phyloP scores from a whole-genome alignment of 2,888 invertebrate genomes.

The Koerneria pararmatus region DNA sequence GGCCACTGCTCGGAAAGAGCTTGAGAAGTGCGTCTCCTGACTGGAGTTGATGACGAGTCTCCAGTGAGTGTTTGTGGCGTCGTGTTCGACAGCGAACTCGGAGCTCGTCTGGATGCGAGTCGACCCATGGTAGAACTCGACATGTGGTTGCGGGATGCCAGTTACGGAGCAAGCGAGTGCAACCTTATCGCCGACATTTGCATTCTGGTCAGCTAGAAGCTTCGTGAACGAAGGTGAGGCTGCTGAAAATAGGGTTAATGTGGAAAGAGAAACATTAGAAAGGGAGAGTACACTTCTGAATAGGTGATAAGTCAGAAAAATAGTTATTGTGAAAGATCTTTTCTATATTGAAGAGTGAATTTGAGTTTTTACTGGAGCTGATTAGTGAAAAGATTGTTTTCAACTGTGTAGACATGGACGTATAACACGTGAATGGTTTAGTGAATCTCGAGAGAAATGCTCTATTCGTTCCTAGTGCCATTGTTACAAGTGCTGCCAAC shows the following conservation, averaged over 20 bases:
- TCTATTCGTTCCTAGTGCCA: no score
- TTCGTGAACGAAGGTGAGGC: slow-evolving; percentile 55
- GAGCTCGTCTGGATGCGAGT: slow-evolving; percentile 35
- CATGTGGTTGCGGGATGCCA: slow-evolving; percentile 54
- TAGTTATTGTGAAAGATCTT: no score
- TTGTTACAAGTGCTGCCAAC: background rate
- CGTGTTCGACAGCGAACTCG: slow-evolving; percentile 49
- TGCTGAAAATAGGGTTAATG: slow-evolving; percentile 41
- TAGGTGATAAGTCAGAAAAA: slow-evolving; percentile 1
- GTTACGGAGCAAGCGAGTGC: slow-evolving; percentile 56
- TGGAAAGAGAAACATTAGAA: slow-evolving; percentile 18
- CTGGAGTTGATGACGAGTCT: slow-evolving; percentile 63
- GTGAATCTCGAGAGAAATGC: no score
- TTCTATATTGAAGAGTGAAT: no score
- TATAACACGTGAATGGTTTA: no score
- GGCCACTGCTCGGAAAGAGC: slow-evolving; percentile 68
- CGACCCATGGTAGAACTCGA: slow-evolving; percentile 51
- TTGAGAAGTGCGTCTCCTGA: slow-evolving; percentile 63
- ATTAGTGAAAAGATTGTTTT: no score
- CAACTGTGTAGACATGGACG: no score
- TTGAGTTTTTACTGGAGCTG: no score
- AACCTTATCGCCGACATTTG: slow-evolving; percentile 51
- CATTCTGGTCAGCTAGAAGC: slow-evolving; percentile 43
- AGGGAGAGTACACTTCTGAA: slow-evolving; percentile 13
- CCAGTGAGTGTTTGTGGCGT: slow-evolving; percentile 55